Percentiles rank a stretch among this genome's conserved stretches.
Conservation (phyloP, 2,888 invertebrate species). For the Aquatica leii region DNA sequence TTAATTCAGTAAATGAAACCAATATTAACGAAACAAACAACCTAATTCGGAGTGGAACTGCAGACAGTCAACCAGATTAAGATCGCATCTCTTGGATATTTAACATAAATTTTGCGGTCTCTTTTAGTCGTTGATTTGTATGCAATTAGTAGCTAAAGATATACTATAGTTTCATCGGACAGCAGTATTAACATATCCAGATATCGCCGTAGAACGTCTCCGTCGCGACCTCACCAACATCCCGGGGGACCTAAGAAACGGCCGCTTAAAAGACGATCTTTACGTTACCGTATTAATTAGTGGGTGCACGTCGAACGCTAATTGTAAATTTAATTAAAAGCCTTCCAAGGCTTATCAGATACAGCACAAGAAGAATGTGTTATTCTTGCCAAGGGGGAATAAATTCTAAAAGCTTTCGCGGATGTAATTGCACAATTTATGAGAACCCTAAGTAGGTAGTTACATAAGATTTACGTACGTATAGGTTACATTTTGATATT, state of each 20-base stretch:
- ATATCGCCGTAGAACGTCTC: slow-evolving; percentile 39
- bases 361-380: slow-evolving; percentile 53
- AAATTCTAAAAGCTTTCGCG: slow-evolving; percentile 49
- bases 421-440: slow-evolving; percentile 34
- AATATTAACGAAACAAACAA: slow-evolving; percentile 51
- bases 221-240: slow-evolving; percentile 33
- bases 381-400: slow-evolving; percentile 50
- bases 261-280: slow-evolving; percentile 27
- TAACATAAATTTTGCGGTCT: slow-evolving; percentile 53
- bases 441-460: slow-evolving; percentile 13
- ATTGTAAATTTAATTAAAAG: slow-evolving; percentile 61
- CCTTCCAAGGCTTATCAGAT: slow-evolving; percentile 56
- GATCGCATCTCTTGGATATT: slow-evolving; percentile 50
- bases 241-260: slow-evolving; percentile 27
- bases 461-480: slow-evolving; percentile 6
- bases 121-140: slow-evolving; percentile 53
- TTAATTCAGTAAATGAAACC: slow-evolving; percentile 47
- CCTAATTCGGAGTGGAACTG: slow-evolving; percentile 49
- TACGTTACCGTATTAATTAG: slow-evolving; percentile 57
- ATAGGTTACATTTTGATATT: slow-evolving; percentile 8
- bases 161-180: slow-evolving; percentile 50
- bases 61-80: slow-evolving; percentile 48
- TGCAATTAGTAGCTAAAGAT: slow-evolving; percentile 53
- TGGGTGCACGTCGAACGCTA: slow-evolving; percentile 59
- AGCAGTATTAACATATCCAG: slow-evolving; percentile 56